Conservation (phyloP, 2,797 vertebrate genomes). For the Poecilia wingei region DNA sequence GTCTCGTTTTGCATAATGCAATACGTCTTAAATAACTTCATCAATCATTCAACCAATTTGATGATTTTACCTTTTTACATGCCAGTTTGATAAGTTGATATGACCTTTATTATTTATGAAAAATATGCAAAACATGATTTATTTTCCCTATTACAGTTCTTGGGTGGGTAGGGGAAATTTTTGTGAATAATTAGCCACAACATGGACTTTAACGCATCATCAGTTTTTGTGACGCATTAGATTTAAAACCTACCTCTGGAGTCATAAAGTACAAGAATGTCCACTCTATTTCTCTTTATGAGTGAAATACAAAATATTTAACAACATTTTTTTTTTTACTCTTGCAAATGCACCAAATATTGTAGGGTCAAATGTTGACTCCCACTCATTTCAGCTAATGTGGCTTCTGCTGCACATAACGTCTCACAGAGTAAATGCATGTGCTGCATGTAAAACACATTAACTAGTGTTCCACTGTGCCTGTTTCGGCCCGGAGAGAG, state of each 20-base stretch:
- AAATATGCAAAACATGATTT: not conserved
- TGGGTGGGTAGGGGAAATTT: not conserved
- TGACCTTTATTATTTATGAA: not conserved
- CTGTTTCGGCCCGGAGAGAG: conserved; percentile 28
- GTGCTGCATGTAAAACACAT: conserved; percentile 31
- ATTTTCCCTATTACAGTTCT: not conserved
- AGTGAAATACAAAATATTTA: not conserved
- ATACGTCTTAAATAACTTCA: not conserved
- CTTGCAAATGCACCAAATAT: not conserved
- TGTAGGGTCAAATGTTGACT: not conserved
- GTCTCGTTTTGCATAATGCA: not conserved
- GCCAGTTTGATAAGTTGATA: not conserved
- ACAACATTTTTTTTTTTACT: not conserved
- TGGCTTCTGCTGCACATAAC: not conserved
- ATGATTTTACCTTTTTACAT: not conserved
- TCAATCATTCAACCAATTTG: not conserved
- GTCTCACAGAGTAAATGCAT: conserved; percentile 8
- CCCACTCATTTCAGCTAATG: not conserved
- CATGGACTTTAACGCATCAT: not conserved
- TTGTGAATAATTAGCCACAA: not conserved
- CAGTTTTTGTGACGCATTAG: not conserved
- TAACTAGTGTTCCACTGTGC: not conserved
- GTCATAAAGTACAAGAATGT: not conserved
- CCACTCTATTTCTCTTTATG: not conserved
- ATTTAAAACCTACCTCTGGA: not conserved